phyloP scores from a whole-genome alignment of 1,140 invertebrate species.

The Trichonephila inaurata region DNA sequence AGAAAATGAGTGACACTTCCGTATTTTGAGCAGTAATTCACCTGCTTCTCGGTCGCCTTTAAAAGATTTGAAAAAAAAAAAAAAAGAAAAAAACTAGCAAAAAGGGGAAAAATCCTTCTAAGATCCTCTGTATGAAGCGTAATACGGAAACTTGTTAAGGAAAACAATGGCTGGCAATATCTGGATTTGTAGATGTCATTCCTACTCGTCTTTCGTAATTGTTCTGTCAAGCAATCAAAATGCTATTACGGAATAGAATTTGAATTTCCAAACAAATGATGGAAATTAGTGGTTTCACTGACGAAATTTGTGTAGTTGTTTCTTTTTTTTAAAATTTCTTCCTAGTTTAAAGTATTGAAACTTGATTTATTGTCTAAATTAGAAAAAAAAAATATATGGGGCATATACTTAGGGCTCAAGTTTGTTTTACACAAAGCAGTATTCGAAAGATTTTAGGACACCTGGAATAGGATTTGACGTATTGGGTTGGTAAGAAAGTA shows the following conservation, averaged over 20 bases:
- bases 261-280: background rate
- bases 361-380: too few relatives aligned
- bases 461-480: background rate
- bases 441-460: too few relatives aligned
- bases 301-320: too few relatives aligned
- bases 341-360: too few relatives aligned
- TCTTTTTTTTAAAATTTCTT: too few relatives aligned
- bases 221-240: slow-evolving; percentile 31
- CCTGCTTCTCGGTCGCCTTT: background rate
- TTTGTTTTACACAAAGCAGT: too few relatives aligned
- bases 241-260: background rate
- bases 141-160: background rate
- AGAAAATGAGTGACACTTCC: too few relatives aligned
- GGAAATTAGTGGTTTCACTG: background rate
- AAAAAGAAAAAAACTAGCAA: background rate
- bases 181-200: background rate
- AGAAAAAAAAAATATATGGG: too few relatives aligned
- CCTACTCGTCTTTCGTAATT: slow-evolving; percentile 16
- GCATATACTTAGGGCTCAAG: too few relatives aligned
- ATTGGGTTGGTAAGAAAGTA: slow-evolving; percentile 59
- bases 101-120: background rate
- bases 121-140: background rate
- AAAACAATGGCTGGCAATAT: background rate
- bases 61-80: background rate
- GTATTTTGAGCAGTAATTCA: background rate